Base-by-base conservation (phyloP, 2,113 vertebrate genomes). In the Lipophrys pholis region DNA sequence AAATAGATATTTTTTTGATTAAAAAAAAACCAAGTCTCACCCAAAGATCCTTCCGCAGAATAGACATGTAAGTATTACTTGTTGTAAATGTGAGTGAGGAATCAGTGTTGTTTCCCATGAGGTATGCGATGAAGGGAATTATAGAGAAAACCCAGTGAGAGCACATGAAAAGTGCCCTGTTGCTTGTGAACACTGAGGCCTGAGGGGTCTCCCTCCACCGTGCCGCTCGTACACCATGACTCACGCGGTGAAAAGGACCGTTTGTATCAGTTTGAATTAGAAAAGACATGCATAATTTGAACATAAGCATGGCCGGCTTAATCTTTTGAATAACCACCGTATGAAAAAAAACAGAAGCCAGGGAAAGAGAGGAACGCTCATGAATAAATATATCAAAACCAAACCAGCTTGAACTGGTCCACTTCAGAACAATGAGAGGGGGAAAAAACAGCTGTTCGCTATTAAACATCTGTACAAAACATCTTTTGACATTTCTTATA, bases 241-340 rank as follows among this genome's bases (percentile, higher is more conserved):
- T 84, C 67, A 85, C 62, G 3, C 36, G 55, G 30, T 7, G 7
- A 72, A 78, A 76, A 75, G 68, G 55, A 84, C 65, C 60, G 46
- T 78, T 77, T 75, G 51, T 51, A 67, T 83, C 40, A 56, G 55
- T 71, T 61, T 81, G 38, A 76, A 80, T 71, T 45, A 72, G 70
- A 63, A 68, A 71, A 78, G 42, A 50, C 71, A 17, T 12, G 48
- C 48, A 67, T 73, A 58, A 73, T 53, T 49, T 41, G 58, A 16
- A 39, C 12, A 73, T 46, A n/a, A 83, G 76, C 60, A 55, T 11
- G 8, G 43, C 36, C 2, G 8, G 39, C 16, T 69, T 69, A 42
- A 73, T 63, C 39, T 61, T 45, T 46, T 54, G 49, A 63, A 76
- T 70, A 66, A 69, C 46, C 17, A 52, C 15, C 5, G 8, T 30